Conservation (phyloP, 2,888 invertebrate genomes). For the Camponotus fellah region DNA sequence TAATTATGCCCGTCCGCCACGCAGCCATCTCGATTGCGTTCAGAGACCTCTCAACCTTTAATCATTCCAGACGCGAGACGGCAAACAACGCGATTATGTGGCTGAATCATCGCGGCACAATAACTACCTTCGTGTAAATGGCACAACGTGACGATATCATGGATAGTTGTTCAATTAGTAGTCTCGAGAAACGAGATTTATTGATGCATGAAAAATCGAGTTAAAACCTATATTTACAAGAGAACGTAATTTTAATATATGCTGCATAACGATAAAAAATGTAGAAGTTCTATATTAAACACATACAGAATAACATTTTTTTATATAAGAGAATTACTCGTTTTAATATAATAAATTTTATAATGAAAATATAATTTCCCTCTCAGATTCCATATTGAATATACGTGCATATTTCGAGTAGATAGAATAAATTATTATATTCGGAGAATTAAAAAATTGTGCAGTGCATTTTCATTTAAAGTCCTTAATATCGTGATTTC, state of each 20-base stretch:
- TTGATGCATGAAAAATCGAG: background rate
- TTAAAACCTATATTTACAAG: background rate
- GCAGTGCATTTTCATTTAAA: background rate
- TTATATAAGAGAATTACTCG: background rate
- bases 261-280: too few relatives aligned
- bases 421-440: background rate
- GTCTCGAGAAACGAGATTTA: background rate
- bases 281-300: background rate
- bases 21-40: background rate
- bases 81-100: constrained; percentile 42
- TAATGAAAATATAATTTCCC: background rate
- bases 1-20: constrained; percentile 48
- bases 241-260: background rate
- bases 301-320: background rate
- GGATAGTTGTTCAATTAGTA: background rate
- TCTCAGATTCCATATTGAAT: background rate
- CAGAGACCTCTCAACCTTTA: constrained; percentile 34
- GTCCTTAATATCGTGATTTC: background rate
- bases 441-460: background rate
- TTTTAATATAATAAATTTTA: background rate
- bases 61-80: constrained; percentile 69
- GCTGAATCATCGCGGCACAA: background rate
- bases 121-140: background rate
- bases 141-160: background rate
- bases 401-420: background rate